phyloP scores from a whole-genome alignment of 2,797 vertebrate genomes.

The Lepidocolaptes lacrymiger region DNA sequence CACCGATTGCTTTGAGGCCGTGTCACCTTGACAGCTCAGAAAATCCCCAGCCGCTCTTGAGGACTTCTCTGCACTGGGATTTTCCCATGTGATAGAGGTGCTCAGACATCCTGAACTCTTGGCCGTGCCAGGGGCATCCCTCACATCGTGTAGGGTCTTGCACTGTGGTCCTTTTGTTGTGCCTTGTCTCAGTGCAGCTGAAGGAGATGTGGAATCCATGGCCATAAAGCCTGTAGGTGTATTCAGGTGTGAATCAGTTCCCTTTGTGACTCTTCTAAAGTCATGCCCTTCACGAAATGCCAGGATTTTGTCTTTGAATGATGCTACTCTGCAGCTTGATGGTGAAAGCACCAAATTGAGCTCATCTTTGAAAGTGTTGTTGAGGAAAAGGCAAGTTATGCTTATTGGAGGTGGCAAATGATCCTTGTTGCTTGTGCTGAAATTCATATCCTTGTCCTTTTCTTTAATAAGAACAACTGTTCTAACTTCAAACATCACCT shows the following conservation, averaged over 20 bases:
- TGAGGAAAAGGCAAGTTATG: neutral
- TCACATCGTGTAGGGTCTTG: neutral
- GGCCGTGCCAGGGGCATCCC: neutral
- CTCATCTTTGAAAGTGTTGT: neutral
- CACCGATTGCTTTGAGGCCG: neutral
- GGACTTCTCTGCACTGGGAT: neutral
- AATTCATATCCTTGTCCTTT: neutral
- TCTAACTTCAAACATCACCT: neutral
- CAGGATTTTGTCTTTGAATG: neutral
- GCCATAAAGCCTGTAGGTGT: neutral
- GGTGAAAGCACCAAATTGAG: neutral
- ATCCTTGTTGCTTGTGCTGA: neutral
- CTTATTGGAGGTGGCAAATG: neutral
- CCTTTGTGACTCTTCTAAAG: neutral
- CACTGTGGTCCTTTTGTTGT: fast-evolving
- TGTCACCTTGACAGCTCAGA: slow-evolving; percentile 34
- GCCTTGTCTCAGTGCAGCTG: neutral
- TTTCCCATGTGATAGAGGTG: neutral
- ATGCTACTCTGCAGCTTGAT: neutral
- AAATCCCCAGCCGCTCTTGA: neutral
- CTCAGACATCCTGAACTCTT: neutral
- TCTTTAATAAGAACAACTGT: neutral
- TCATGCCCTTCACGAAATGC: neutral
- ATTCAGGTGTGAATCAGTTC: neutral
- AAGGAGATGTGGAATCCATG: neutral